Evolutionary conservation across 2,797 vertebrate genomes (phyloP).

Genomic region (Pitangus sulphuratus): DNA sequence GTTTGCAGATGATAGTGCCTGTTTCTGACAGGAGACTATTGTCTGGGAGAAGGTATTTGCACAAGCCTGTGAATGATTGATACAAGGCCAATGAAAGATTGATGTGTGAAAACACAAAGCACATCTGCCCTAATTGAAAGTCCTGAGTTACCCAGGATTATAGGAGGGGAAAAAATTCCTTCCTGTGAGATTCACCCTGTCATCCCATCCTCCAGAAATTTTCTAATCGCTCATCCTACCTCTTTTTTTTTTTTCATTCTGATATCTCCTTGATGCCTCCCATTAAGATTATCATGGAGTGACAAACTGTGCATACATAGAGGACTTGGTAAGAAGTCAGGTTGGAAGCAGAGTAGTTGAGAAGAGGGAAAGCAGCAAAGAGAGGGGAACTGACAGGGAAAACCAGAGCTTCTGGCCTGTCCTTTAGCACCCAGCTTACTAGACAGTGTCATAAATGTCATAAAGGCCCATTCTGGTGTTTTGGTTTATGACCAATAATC

Average conservation of each 20-base stretch:
- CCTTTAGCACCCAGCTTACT: neutral
- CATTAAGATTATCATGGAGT: neutral
- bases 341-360: neutral
- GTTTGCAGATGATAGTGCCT: neutral
- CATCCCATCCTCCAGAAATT: neutral
- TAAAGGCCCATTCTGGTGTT: neutral
- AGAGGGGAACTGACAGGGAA: neutral
- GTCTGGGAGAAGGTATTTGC: constrained; percentile 43
- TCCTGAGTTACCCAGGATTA: constrained; percentile 11
- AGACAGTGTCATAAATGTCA: neutral
- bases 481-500: neutral
- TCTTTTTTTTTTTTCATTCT: neutral
- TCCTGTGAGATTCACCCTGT: constrained; percentile 2
- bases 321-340: neutral
- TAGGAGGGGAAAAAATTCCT: neutral
- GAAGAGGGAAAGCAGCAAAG: neutral
- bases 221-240: constrained; percentile 25
- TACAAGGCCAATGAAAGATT: constrained; percentile 67
- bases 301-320: neutral
- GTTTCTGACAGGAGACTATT: constrained; percentile 28
- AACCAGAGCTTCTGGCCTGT: neutral
- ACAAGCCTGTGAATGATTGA: constrained; percentile 69
- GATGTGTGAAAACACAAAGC: constrained; percentile 51
- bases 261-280: neutral
- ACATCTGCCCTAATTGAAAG: constrained; percentile 43